Evolutionary conservation across 2,113 vertebrate species (phyloP), one percentile per base, ranked within the genome.

Genomic region (Pseudopipra pipra): DNA sequence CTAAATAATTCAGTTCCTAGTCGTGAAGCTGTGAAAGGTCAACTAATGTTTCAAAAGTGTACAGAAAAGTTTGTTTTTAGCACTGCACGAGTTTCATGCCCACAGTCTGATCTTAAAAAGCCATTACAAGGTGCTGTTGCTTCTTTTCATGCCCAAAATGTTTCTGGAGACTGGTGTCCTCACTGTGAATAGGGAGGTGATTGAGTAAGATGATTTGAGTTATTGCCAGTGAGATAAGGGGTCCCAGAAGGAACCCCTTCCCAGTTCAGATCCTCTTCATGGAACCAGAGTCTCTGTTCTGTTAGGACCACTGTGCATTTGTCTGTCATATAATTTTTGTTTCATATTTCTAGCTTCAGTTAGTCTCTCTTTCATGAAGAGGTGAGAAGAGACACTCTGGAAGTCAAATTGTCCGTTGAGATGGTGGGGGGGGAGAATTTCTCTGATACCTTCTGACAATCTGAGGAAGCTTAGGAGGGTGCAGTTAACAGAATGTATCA

Each of bases 241-340:
- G 8, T 33, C 67, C 39, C 55, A 5, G 49, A 70, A 61, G 27
- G 66, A 66, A 0, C 7, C 7, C 14, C 21, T 68, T 85, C 24
- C 30, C 1, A 0, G 11, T 49, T 85, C 14, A 11, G 11, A 5
- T 79, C 30, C 20, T 35, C 7, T 51, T 47, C 28, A 12, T 25
- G 46, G 56, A 73, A 55, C 10, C 37, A 51, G n/a, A 39, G 11
- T 28, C n/a, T 37, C 21, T 24, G 7, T 44, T 47, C 27, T 63
- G 11, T 52, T 52, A 56, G 37, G 8, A 72, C 28, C 18, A 4
- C 5, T 2, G 14, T 67, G 44, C 0, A 0, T 67, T 87, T 47
- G 27, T 79, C 4, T 61, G 1, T 9, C 4, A 4, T 49, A 8
- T 18, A 0, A 0, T 27, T 87, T 43, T 21, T 61, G 5, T 58